Evolutionary conservation across 2,888 invertebrate genomes (phyloP).

Genomic region (Drosophila monieri): DNA sequence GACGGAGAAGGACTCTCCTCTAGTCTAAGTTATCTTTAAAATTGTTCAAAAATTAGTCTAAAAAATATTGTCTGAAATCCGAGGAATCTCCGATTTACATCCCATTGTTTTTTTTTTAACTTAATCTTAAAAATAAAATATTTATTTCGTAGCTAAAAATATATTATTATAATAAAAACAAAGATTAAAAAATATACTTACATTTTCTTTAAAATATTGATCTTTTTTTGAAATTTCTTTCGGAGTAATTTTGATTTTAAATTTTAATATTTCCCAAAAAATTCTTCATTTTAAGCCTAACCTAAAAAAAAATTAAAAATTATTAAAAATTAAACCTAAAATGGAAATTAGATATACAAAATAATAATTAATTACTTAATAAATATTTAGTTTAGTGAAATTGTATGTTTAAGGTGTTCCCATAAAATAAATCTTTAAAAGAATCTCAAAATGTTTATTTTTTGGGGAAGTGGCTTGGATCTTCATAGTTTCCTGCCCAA

Average conservation of each 20-base stretch:
- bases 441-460: background rate
- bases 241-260: background rate
- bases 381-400: too few species aligned
- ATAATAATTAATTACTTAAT: too few species aligned
- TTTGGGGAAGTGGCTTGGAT: too few species aligned
- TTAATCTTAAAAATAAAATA: background rate
- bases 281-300: too few species aligned
- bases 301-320: too few species aligned
- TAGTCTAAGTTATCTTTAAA: slow-evolving; percentile 9
- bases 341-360: background rate
- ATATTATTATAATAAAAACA: background rate
- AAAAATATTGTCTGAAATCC: background rate
- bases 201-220: background rate
- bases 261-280: background rate
- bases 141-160: background rate
- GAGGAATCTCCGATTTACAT: background rate
- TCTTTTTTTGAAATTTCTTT: background rate
- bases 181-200: background rate
- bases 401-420: background rate
- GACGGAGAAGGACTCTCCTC: background rate
- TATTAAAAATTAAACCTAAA: background rate
- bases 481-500: too few species aligned
- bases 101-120: background rate
- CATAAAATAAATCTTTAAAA: background rate
- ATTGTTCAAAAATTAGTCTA: background rate